Evolutionary conservation across 2,888 invertebrate genomes (phyloP).

Genomic region (Tanaodytes sp.): DNA sequence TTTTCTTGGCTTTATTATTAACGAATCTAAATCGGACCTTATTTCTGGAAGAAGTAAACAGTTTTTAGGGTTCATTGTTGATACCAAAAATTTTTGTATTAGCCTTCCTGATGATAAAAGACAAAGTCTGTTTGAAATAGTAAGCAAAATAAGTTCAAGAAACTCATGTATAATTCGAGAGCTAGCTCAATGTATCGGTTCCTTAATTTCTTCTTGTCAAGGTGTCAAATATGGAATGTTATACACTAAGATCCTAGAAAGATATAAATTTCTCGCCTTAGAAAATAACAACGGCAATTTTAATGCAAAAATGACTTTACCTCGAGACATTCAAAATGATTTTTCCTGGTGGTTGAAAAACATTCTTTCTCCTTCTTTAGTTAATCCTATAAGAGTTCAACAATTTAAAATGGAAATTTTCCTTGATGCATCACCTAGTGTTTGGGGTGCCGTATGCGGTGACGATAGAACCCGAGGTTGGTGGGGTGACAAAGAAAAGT

Average conservation of each 20-base stretch:
- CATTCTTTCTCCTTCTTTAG: background rate
- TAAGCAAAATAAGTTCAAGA: background rate
- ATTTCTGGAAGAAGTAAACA: background rate
- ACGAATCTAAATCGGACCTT: background rate
- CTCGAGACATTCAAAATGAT: background rate
- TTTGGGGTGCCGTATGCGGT: constrained; percentile 16
- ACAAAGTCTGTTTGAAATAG: background rate
- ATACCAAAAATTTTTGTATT: background rate
- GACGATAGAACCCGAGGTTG: constrained; percentile 9
- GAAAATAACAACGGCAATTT: background rate
- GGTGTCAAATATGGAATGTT: background rate
- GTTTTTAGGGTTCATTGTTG: background rate
- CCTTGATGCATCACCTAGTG: background rate
- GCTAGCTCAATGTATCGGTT: background rate
- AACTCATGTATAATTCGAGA: background rate
- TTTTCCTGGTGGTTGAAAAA: background rate
- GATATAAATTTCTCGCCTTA: constrained; percentile 8
- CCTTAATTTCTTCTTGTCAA: constrained; percentile 2
- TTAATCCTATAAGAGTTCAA: background rate
- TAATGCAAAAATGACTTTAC: background rate
- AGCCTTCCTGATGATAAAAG: background rate
- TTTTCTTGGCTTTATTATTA: background rate
- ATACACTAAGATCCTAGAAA: constrained; percentile 3
- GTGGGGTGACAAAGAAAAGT: constrained; percentile 14
- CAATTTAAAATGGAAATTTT: background rate